Conservation (phyloP, 2,797 vertebrate species). For the Todus mexicanus region DNA sequence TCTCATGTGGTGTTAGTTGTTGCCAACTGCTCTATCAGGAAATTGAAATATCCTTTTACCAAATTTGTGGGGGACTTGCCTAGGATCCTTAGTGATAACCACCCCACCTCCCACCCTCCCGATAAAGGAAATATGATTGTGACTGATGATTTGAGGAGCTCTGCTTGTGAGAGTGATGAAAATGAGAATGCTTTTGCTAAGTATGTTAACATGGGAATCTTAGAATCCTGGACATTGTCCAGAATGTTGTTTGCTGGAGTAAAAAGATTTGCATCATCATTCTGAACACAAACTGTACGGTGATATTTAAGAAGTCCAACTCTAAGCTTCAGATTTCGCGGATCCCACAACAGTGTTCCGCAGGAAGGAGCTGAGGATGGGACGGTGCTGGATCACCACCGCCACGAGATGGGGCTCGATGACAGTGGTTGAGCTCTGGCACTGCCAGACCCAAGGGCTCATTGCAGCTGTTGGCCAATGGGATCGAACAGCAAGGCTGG, state of each 20-base stretch:
- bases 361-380: neutral
- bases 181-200: neutral
- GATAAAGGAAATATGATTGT: neutral
- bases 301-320: neutral
- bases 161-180: neutral
- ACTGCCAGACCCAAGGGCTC: neutral
- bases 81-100: neutral
- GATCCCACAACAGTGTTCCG: neutral
- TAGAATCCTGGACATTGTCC: neutral
- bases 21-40: neutral
- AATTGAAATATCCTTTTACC: neutral
- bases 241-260: neutral
- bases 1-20: neutral
- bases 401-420: neutral
- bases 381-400: neutral
- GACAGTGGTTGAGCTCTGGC: neutral
- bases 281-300: neutral
- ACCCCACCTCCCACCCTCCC: too few relatives aligned
- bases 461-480: neutral
- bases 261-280: neutral
- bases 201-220: neutral
- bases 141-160: neutral
- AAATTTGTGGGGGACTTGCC: neutral
- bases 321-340: neutral
- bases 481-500: neutral